These are phyloP conservation scores for Zaprionus africanus DNA, from an alignment of 1,140 invertebrate genomes.

Conservation along the genomic window DNA sequence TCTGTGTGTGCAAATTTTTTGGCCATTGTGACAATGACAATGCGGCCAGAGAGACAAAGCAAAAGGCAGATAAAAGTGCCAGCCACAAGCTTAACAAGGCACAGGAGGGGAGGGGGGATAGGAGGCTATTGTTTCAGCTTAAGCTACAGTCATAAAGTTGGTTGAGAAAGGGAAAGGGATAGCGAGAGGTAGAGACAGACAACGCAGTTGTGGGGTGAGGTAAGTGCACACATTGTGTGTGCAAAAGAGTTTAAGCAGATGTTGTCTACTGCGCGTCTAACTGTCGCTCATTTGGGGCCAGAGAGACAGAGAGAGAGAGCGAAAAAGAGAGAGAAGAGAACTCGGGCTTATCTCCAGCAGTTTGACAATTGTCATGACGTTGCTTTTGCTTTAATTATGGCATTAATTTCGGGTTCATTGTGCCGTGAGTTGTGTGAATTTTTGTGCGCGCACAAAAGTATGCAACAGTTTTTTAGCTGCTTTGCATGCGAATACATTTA, in stretches of 20 bases:
- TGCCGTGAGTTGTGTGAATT: constrained; percentile 27
- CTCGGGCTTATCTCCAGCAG: constrained; percentile 58
- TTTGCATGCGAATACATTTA: constrained; percentile 43
- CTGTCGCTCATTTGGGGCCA: constrained; percentile 44
- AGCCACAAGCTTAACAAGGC: constrained; percentile 64
- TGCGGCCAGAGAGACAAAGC: constrained; percentile 51
- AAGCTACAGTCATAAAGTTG: constrained; percentile 39
- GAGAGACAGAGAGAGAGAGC: background rate
- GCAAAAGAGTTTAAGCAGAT: constrained; percentile 66
- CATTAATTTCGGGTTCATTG: constrained; percentile 65
- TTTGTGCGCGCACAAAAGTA: constrained; percentile 45
- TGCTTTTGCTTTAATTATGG: constrained; percentile 64
- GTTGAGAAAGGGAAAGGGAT: background rate
- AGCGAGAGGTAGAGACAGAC: background rate
- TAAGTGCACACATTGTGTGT: constrained; percentile 54
- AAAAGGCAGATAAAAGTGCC: constrained; percentile 69
- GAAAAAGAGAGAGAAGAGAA: background rate
- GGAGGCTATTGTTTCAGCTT: constrained; percentile 60
- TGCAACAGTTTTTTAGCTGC: constrained; percentile 66
- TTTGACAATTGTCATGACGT: constrained; percentile 47
- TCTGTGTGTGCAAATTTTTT: constrained; percentile 47
- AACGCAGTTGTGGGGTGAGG: background rate
- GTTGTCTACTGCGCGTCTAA: constrained; percentile 60
- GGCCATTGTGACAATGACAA: constrained; percentile 73
- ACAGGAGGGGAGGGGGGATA: background rate